Percentiles rank a stretch among this genome's conserved stretches.
phyloP scores from a whole-genome alignment of 2,797 vertebrate genomes.

The Acanthurus tractus region DNA sequence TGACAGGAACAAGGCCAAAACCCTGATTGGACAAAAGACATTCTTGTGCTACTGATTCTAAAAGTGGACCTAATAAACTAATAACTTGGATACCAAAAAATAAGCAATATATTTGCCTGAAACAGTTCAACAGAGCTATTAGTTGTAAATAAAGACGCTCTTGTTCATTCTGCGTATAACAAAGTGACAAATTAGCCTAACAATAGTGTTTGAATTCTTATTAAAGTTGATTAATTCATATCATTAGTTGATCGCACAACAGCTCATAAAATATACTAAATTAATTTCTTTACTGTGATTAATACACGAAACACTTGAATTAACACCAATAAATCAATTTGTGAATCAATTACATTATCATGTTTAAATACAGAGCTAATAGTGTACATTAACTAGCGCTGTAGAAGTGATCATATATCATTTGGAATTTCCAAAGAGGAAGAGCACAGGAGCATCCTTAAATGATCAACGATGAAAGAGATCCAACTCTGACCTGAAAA shows the following conservation, averaged over 20 bases:
- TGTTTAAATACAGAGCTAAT: conserved; percentile 87
- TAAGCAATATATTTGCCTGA: conserved; percentile 39
- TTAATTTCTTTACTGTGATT: conserved; percentile 88
- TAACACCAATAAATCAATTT: conserved; percentile 90
- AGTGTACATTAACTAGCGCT: conserved; percentile 80
- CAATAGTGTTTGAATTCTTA: conserved; percentile 91
- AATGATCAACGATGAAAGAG: conserved; percentile 83
- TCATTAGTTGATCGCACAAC: conserved; percentile 87
- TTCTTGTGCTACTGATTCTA: background rate
- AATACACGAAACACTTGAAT: conserved; percentile 89
- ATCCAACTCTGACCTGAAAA: conserved; percentile 73
- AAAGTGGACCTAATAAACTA: conserved; percentile 7
- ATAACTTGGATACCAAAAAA: conserved; percentile 30
- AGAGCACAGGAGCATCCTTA: conserved; percentile 75
- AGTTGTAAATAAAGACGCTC: conserved; percentile 81
- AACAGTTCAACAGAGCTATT: conserved; percentile 67
- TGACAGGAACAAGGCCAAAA: conserved; percentile 3
- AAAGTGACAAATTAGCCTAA: conserved; percentile 90
- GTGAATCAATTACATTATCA: conserved; percentile 89
- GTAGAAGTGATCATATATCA: conserved; percentile 83
- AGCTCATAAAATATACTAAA: conserved; percentile 86
- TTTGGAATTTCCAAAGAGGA: conserved; percentile 70
- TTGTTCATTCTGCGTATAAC: conserved; percentile 82
- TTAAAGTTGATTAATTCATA: conserved; percentile 92
- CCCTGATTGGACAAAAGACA: background rate